These are phyloP conservation scores for Ophioninae sp. DNA, from an alignment of 2,888 invertebrate genomes.

Conservation along the genomic window DNA sequence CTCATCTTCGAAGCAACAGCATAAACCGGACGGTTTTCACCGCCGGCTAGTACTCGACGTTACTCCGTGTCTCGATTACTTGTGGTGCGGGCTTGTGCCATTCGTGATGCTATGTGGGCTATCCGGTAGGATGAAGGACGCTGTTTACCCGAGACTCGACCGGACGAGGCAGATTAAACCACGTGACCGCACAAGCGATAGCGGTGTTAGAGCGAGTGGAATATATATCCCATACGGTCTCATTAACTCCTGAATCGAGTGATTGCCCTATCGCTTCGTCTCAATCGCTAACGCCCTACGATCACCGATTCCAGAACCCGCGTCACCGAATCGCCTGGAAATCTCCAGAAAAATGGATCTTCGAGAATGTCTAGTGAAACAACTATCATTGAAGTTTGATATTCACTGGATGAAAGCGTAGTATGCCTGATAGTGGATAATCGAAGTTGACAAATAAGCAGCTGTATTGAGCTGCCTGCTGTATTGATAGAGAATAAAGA, in stretches of 20 bases:
- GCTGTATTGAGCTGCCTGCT: too few species aligned
- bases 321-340: background rate
- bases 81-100: constrained; percentile 45
- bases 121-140: constrained; percentile 56
- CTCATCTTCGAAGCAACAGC: constrained; percentile 24
- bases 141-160: constrained; percentile 60
- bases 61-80: constrained; percentile 50
- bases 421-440: background rate
- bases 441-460: background rate
- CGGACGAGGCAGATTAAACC: constrained; percentile 63
- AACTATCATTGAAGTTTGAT: background rate
- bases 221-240: constrained; percentile 54
- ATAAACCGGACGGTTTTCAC: constrained; percentile 25
- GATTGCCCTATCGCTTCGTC: constrained; percentile 46
- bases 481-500: background rate
- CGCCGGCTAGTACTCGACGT: constrained; percentile 35
- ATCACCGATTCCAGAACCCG: background rate
- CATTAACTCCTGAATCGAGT: constrained; percentile 60
- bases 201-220: constrained; percentile 46
- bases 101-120: constrained; percentile 41
- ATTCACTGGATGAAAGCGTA: background rate
- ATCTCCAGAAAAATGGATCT: background rate
- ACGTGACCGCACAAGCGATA: constrained; percentile 61
- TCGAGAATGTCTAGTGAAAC: background rate
- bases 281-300: constrained; percentile 29